Evolutionary conservation across 2,888 invertebrate species (phyloP).

Genomic region (Caenorhabditis japonica): DNA sequence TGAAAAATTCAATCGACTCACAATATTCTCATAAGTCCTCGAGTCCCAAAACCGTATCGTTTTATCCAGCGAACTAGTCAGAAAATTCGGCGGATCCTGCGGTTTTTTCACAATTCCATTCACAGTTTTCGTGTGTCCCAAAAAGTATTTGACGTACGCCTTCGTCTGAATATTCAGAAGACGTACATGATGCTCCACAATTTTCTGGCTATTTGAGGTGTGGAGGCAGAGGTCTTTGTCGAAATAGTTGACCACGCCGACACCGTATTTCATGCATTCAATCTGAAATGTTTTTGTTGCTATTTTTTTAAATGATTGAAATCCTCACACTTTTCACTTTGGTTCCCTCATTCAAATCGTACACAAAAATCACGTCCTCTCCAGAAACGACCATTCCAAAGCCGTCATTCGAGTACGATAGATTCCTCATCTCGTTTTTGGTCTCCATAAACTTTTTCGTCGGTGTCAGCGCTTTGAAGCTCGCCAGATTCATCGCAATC

Average conservation of each 20-base stretch:
- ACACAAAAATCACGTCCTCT: constrained; percentile 19
- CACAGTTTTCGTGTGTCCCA: constrained; percentile 18
- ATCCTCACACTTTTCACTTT: constrained; percentile 22
- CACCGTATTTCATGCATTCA: constrained; percentile 42
- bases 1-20: background rate
- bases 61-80: constrained; percentile 24
- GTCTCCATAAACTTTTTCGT: constrained; percentile 29
- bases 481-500: background rate
- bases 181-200: background rate
- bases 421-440: constrained; percentile 1
- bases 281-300: constrained; percentile 8
- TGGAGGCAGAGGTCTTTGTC: constrained; percentile 17
- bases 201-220: constrained; percentile 6
- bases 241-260: constrained; percentile 8
- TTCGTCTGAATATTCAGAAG: constrained; percentile 15
- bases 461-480: constrained; percentile 1
- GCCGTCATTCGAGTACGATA: constrained; percentile 36
- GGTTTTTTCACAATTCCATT: constrained; percentile 12
- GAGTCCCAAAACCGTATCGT: constrained; percentile 36
- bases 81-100: constrained; percentile 2
- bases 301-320: background rate
- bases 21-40: constrained; percentile 9
- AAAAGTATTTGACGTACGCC: constrained; percentile 29
- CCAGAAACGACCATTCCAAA: constrained; percentile 23
- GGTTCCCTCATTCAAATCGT: constrained; percentile 22